A percentile compares a stretch with the other conserved stretches of the same genome.
These are phyloP conservation scores for Agriotes lineatus DNA, from an alignment of 2,888 invertebrate species.

Conservation along the genomic window DNA sequence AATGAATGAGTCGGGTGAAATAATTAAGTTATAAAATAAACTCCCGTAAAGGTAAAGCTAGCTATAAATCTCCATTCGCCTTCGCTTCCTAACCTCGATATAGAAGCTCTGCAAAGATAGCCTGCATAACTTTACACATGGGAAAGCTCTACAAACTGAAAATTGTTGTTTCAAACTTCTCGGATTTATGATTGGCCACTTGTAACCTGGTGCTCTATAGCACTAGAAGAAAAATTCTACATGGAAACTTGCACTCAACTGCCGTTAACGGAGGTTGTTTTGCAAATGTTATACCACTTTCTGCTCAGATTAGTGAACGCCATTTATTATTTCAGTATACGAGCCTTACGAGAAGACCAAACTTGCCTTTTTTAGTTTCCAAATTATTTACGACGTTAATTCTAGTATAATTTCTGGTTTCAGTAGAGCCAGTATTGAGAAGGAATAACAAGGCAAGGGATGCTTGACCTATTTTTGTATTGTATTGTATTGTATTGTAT, in stretches of 20 bases:
- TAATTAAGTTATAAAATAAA: slow-evolving; percentile 39
- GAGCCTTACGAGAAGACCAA: too few relatives aligned
- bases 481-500: too few relatives aligned
- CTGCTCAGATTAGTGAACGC: too few relatives aligned
- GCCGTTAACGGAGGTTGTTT: too few relatives aligned
- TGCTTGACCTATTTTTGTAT: too few relatives aligned
- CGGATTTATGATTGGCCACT: slow-evolving; percentile 16
- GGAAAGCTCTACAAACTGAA: slow-evolving; percentile 8
- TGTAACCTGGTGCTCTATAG: not conserved
- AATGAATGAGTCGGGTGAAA: slow-evolving; percentile 33
- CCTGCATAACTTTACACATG: slow-evolving; percentile 22
- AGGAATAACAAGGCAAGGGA: too few relatives aligned
- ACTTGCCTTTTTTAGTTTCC: too few relatives aligned
- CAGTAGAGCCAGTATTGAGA: too few relatives aligned
- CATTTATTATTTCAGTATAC: too few relatives aligned
- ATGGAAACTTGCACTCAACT: not conserved
- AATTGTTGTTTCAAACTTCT: slow-evolving; percentile 13
- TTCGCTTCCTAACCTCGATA: slow-evolving; percentile 20
- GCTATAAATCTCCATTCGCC: slow-evolving; percentile 24
- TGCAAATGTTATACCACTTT: too few relatives aligned
- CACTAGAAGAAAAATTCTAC: not conserved
- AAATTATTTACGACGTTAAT: too few relatives aligned
- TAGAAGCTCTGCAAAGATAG: slow-evolving; percentile 13
- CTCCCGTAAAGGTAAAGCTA: slow-evolving; percentile 31
- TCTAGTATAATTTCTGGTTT: too few relatives aligned